Evolutionary conservation across 2,797 vertebrate species (phyloP).

Genomic region (Buphagus erythrorhynchus): DNA sequence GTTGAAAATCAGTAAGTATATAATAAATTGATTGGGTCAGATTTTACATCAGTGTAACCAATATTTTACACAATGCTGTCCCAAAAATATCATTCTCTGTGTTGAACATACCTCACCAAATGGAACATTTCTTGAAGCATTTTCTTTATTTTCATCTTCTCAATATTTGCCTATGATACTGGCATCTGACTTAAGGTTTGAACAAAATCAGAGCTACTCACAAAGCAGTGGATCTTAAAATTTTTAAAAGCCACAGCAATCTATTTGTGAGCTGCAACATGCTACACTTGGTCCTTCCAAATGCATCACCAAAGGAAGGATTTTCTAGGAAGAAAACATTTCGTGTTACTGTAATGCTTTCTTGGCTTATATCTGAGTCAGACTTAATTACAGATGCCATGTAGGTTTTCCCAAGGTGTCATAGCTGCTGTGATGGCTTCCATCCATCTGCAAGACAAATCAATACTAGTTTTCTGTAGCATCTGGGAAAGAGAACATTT

Average conservation of each 20-base stretch:
- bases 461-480: constrained; percentile 34
- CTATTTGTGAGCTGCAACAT: neutral
- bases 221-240: neutral
- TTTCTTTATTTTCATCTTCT: neutral
- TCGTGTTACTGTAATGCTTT: neutral
- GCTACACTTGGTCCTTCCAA: neutral
- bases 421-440: constrained; percentile 26
- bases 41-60: neutral
- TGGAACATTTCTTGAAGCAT: neutral
- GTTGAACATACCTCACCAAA: neutral
- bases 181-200: neutral
- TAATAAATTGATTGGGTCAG: neutral
- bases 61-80: neutral
- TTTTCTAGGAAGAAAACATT: neutral
- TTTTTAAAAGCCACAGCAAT: neutral
- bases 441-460: constrained; percentile 41
- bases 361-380: neutral
- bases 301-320: neutral
- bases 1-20: neutral
- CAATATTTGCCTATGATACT: neutral
- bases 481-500: constrained; percentile 16
- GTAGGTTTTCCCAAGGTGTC: constrained; percentile 21
- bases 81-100: neutral
- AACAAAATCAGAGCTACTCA: neutral
- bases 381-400: constrained; percentile 40